Percentiles rank a stretch among this genome's conserved stretches.
phyloP scores from a whole-genome alignment of 2,888 invertebrate species.

The Macrosoma leucophasiata region DNA sequence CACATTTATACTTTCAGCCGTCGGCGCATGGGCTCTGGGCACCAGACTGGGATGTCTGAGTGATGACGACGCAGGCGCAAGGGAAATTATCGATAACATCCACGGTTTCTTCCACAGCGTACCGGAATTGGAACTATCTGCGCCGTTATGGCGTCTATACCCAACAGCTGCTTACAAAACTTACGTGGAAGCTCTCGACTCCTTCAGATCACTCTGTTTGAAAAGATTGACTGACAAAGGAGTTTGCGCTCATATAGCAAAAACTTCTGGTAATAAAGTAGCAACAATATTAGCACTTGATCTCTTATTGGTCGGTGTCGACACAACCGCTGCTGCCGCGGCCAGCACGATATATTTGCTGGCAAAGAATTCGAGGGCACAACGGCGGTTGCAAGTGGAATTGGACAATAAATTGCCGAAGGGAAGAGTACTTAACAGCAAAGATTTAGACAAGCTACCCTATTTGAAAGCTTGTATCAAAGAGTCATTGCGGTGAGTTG shows the following conservation, averaged over 20 bases:
- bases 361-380: slow-evolving; percentile 81
- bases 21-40: slow-evolving; percentile 87
- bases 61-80: slow-evolving; percentile 81
- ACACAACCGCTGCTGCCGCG: slow-evolving; percentile 86
- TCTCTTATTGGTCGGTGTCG: slow-evolving; percentile 86
- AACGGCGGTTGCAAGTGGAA: slow-evolving; percentile 79
- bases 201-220: slow-evolving; percentile 78
- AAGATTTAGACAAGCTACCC: slow-evolving; percentile 78
- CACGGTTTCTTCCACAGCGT: slow-evolving; percentile 86
- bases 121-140: slow-evolving; percentile 82
- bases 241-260: slow-evolving; percentile 58
- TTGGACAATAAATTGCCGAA: slow-evolving; percentile 73
- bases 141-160: slow-evolving; percentile 84
- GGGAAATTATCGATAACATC: slow-evolving; percentile 85
- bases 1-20: slow-evolving; percentile 72
- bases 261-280: slow-evolving; percentile 50
- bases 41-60: slow-evolving; percentile 85
- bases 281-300: slow-evolving; percentile 85
- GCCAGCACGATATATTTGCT: slow-evolving; percentile 85
- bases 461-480: slow-evolving; percentile 86
- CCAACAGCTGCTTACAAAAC: slow-evolving; percentile 82
- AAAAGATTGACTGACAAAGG: slow-evolving; percentile 62
- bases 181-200: slow-evolving; percentile 82
- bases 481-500: slow-evolving; percentile 80
- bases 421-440: slow-evolving; percentile 72